phyloP scores from a whole-genome alignment of 2,888 invertebrate genomes.

The Lasioglossum oenotherae region DNA sequence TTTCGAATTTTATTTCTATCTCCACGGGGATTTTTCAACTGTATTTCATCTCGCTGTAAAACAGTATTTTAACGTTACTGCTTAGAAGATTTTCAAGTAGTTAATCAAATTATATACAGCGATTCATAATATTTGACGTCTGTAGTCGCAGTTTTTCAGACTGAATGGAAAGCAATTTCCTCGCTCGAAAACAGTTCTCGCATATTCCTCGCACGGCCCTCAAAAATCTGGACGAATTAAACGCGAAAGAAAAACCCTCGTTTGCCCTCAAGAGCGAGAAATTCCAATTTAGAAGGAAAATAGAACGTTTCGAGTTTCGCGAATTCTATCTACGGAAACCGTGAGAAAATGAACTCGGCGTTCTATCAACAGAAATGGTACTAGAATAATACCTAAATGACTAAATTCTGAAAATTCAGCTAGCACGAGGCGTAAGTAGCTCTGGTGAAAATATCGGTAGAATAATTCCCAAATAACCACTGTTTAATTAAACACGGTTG shows the following conservation, averaged over 20 bases:
- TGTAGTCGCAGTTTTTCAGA: not conserved
- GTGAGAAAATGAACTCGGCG: not conserved
- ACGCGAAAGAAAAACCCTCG: not conserved
- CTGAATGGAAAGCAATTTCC: conserved; percentile 4
- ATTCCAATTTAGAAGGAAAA: conserved; percentile 7
- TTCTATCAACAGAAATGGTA: not conserved
- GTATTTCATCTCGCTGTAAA: not conserved
- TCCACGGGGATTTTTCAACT: not conserved
- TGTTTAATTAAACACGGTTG: not conserved
- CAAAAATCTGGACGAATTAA: conserved; percentile 8
- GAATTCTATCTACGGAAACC: not conserved
- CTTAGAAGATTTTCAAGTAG: not conserved
- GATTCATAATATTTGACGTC: not conserved
- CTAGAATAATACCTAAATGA: not conserved
- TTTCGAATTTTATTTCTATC: not conserved
- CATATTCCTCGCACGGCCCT: not conserved
- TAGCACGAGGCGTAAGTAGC: not conserved
- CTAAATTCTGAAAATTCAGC: not conserved
- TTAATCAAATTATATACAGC: not conserved
- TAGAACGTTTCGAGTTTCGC: conserved; percentile 5
- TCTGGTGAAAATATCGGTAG: too few species aligned
- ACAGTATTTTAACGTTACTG: not conserved
- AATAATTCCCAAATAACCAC: not conserved
- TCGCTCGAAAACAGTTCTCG: not conserved
- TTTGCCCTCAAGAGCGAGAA: not conserved